Evolutionary conservation across 2,888 invertebrate species (phyloP).

Genomic region (Diploptera punctata): DNA sequence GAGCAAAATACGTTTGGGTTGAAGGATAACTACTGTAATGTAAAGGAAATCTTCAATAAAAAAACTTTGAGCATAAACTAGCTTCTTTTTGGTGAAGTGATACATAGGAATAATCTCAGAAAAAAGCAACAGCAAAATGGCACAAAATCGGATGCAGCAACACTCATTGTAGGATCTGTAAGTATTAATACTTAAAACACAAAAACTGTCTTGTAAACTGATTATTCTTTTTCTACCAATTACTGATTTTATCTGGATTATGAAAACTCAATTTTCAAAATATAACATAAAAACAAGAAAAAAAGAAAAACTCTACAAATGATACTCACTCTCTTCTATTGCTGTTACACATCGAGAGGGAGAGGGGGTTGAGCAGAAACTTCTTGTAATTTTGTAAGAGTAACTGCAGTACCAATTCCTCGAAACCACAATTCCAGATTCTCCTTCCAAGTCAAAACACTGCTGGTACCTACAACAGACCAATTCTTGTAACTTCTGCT

Average conservation of each 20-base stretch:
- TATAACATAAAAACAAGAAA: background rate
- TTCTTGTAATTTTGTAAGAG: conserved; percentile 67
- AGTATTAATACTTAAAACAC: background rate
- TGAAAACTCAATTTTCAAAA: background rate
- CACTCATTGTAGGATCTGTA: too few species aligned
- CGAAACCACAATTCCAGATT: conserved; percentile 96
- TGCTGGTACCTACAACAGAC: conserved; percentile 88
- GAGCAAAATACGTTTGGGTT: too few species aligned
- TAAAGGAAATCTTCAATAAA: too few species aligned
- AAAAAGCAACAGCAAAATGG: too few species aligned
- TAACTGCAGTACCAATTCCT: conserved; percentile 91
- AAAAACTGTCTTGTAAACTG: background rate
- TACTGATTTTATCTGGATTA: background rate
- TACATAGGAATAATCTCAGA: too few species aligned
- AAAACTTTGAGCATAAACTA: too few species aligned
- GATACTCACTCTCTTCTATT: conserved; percentile 67
- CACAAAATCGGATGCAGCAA: too few species aligned
- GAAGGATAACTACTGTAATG: too few species aligned
- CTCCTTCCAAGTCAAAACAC: conserved; percentile 96
- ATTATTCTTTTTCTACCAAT: too few species aligned
- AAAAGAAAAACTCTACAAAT: background rate
- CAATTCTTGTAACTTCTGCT: too few species aligned
- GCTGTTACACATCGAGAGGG: conserved; percentile 55
- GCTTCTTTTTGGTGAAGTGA: too few species aligned
- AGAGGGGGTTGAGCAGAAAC: conserved; percentile 50